phyloP scores from a whole-genome alignment of 2,888 invertebrate species.

The Stenodema calcarata region DNA sequence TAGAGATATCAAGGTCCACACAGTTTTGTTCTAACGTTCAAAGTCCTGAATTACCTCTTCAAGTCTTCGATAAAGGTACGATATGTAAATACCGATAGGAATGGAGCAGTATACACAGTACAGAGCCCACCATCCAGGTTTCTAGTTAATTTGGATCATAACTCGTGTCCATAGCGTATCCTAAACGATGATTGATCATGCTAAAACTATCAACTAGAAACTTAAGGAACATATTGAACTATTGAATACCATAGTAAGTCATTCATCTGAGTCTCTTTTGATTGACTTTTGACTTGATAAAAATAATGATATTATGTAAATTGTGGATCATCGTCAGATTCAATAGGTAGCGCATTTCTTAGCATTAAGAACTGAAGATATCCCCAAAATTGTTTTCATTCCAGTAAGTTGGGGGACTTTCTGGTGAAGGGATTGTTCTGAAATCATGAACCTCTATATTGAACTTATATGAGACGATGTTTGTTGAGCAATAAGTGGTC shows the following conservation, averaged over 20 bases:
- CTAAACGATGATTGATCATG: constrained; percentile 60
- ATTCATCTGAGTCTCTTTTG: too few relatives aligned
- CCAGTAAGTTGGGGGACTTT: too few relatives aligned
- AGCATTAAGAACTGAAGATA: too few relatives aligned
- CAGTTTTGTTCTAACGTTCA: not conserved
- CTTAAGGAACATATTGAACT: not conserved
- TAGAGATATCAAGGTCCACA: not conserved
- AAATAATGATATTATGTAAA: too few relatives aligned
- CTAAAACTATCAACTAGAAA: constrained; percentile 18
- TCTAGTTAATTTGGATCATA: constrained; percentile 77
- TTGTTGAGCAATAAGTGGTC: too few relatives aligned
- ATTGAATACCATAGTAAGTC: not conserved
- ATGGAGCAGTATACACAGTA: constrained; percentile 79
- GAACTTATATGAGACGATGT: too few relatives aligned
- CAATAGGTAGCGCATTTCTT: too few relatives aligned
- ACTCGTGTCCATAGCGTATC: constrained; percentile 76
- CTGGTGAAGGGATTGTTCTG: too few relatives aligned
- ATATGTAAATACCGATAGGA: constrained; percentile 74
- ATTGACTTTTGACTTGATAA: too few relatives aligned
- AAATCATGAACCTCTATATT: too few relatives aligned
- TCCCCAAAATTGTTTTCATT: too few relatives aligned
- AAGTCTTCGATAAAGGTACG: constrained; percentile 71
- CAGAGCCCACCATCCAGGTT: constrained; percentile 80
- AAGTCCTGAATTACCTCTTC: constrained; percentile 68
- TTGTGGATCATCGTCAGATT: too few relatives aligned